Evolutionary conservation across 2,797 vertebrate species (phyloP).

Genomic region (Sebastes matsubarae): DNA sequence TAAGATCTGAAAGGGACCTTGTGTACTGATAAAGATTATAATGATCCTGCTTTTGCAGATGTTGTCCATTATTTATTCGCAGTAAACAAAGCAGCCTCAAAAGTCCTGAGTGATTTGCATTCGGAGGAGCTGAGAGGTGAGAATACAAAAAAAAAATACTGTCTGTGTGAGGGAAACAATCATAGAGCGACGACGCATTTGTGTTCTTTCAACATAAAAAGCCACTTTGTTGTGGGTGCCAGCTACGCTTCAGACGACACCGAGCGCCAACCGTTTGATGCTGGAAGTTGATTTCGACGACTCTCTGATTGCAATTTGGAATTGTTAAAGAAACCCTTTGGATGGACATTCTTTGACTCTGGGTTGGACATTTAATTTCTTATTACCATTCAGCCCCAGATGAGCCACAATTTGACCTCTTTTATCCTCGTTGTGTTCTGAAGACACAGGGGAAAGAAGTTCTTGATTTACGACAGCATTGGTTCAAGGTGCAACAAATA

Average conservation of each 20-base stretch:
- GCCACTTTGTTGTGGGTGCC: slow-evolving; percentile 39
- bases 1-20: slow-evolving; percentile 22
- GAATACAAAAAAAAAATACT: slow-evolving; percentile 38
- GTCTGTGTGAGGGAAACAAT: slow-evolving; percentile 33
- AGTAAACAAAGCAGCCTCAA: slow-evolving; percentile 58
- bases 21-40: slow-evolving; percentile 21
- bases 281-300: slow-evolving; percentile 33
- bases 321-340: slow-evolving; percentile 32
- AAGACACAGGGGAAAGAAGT: background rate
- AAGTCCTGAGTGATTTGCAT: slow-evolving; percentile 51
- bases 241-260: background rate
- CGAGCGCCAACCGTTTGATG: slow-evolving; percentile 23
- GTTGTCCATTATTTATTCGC: slow-evolving; percentile 38
- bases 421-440: background rate
- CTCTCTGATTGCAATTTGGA: slow-evolving; percentile 52
- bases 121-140: slow-evolving; percentile 21
- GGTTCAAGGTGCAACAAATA: slow-evolving; percentile 38
- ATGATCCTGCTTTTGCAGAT: slow-evolving; percentile 43
- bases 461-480: slow-evolving; percentile 11
- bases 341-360: slow-evolving; percentile 43
- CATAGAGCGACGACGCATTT: slow-evolving; percentile 35
- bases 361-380: slow-evolving; percentile 26
- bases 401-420: slow-evolving; percentile 25
- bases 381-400: slow-evolving; percentile 31
- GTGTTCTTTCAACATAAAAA: slow-evolving; percentile 54